phyloP scores from a whole-genome alignment of 53 echinoderm and acorn worm species.

The Astropecten irregularis region DNA sequence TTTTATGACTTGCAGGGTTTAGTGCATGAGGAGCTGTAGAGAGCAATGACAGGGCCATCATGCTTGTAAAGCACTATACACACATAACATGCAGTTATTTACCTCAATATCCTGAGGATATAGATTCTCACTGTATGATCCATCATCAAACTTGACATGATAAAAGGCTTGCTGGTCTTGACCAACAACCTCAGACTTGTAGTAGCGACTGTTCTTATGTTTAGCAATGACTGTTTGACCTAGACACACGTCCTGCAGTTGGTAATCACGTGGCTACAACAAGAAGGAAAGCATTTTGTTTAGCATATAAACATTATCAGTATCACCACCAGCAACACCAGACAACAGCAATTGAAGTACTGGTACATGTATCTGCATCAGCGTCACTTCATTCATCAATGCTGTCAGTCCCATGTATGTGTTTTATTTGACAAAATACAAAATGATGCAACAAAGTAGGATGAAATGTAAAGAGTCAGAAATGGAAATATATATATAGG shows the following conservation, averaged over 20 bases:
- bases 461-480: too few species aligned
- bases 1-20: too few species aligned
- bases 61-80: too few species aligned
- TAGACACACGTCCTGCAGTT: conserved; percentile 60
- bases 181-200: conserved; percentile 74
- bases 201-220: conserved; percentile 91
- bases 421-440: too few species aligned
- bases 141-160: conserved; percentile 88
- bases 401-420: too few species aligned
- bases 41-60: too few species aligned
- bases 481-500: too few species aligned
- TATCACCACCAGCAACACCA: too few species aligned
- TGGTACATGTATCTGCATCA: background rate
- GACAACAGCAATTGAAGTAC: too few species aligned
- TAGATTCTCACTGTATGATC: conserved; percentile 88
- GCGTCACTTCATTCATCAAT: background rate
- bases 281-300: background rate
- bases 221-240: conserved; percentile 86
- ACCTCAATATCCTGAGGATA: conserved; percentile 95
- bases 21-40: too few species aligned
- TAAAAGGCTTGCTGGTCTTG: conserved; percentile 84
- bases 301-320: background rate
- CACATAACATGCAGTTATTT: too few species aligned
- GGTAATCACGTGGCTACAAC: conserved; percentile 51
- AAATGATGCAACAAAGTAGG: too few species aligned